Evolutionary conservation across 2,797 vertebrate species (phyloP).

Genomic region (Rhinella marina): DNA sequence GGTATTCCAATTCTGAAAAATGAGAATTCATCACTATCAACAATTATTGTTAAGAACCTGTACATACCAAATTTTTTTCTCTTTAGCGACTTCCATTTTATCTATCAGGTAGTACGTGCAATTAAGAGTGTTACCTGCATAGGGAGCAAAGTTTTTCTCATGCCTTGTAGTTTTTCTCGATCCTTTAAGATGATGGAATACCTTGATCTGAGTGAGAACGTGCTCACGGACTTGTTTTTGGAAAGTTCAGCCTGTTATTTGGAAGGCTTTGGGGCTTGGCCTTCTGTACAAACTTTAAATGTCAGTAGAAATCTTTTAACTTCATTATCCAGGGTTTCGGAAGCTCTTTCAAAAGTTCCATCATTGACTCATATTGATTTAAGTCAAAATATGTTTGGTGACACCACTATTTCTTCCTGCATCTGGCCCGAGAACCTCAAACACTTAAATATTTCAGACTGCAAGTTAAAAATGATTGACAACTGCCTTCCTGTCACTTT

Average conservation of each 20-base stretch:
- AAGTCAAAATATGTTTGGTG: constrained; percentile 75
- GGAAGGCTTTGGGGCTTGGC: constrained; percentile 60
- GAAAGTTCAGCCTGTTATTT: constrained; percentile 69
- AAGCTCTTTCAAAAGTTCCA: constrained; percentile 61
- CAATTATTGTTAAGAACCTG: constrained; percentile 63
- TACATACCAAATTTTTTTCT: constrained; percentile 69
- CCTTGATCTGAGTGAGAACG: constrained; percentile 78
- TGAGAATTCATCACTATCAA: constrained; percentile 61
- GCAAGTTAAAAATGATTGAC: constrained; percentile 68
- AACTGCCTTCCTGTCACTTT: constrained; percentile 72
- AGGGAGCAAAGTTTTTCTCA: constrained; percentile 76
- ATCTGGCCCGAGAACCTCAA: constrained; percentile 73
- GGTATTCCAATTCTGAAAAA: constrained; percentile 12
- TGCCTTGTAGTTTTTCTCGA: constrained; percentile 69
- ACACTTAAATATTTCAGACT: constrained; percentile 77
- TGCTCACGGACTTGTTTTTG: constrained; percentile 73
- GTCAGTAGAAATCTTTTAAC: constrained; percentile 77
- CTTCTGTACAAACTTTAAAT: constrained; percentile 73
- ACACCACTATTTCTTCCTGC: constrained; percentile 69
- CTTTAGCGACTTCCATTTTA: constrained; percentile 67
- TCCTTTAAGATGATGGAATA: constrained; percentile 71
- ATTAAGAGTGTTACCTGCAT: constrained; percentile 70
- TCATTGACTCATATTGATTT: constrained; percentile 73
- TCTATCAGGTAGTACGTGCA: constrained; percentile 60
- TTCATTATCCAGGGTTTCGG: constrained; percentile 64